Conservation (phyloP, 37 sponge, comb jelly and placozoan species). For the Eunapius fragilis region DNA sequence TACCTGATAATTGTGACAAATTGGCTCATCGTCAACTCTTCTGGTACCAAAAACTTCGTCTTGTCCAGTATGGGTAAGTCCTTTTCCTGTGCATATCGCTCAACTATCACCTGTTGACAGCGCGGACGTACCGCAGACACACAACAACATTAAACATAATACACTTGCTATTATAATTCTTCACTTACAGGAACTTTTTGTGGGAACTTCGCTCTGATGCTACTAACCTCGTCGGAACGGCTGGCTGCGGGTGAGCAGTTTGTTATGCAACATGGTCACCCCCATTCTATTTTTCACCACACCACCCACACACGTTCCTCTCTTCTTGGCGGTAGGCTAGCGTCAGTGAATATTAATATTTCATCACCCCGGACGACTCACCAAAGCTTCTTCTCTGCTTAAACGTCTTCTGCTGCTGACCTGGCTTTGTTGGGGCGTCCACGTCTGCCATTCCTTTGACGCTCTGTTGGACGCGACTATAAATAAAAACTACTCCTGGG, state of each 20-base stretch:
- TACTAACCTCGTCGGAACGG: constrained; percentile 92
- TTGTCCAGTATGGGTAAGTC: constrained; percentile 89
- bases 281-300: too few species aligned
- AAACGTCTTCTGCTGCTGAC: constrained; percentile 57
- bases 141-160: background rate
- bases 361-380: too few species aligned
- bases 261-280: background rate
- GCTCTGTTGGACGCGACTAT: background rate
- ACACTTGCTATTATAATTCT: too few species aligned
- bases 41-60: constrained; percentile 95
- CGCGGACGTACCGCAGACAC: background rate
- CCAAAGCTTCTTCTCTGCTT: constrained; percentile 85
- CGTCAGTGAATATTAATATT: background rate
- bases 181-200: constrained; percentile 96
- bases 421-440: background rate
- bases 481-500: background rate
- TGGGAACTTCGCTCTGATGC: constrained; percentile 96
- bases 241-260: constrained; percentile 66
- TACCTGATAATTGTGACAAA: constrained; percentile 92
- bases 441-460: background rate
- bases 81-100: constrained; percentile 94
- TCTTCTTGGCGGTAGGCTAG: background rate
- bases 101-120: constrained; percentile 85
- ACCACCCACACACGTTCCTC: background rate
- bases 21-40: constrained; percentile 96